These are phyloP conservation scores for Neolamprologus caudopunctatus DNA, from an alignment of 2,113 vertebrate genomes.

Conservation along the genomic window DNA sequence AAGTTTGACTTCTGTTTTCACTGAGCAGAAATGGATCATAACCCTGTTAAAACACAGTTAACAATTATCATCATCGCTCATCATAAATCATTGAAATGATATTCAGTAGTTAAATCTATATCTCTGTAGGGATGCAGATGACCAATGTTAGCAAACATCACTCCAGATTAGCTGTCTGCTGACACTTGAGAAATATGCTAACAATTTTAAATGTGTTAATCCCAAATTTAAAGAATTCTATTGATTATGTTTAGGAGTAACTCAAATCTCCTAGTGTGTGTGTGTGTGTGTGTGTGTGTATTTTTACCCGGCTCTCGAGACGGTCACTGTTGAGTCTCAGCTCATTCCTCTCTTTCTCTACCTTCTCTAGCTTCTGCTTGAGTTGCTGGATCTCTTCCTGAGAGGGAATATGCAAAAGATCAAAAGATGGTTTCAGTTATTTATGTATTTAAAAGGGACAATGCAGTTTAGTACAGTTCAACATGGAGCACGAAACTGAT, in stretches of 20 bases:
- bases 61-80: neutral
- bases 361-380: conserved; percentile 85
- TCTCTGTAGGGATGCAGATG: neutral
- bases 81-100: neutral
- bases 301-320: conserved; percentile 85
- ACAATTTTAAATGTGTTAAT: neutral
- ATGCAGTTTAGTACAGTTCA: neutral
- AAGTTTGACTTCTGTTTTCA: neutral
- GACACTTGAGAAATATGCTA: neutral
- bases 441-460: neutral
- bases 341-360: conserved; percentile 92
- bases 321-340: conserved; percentile 88
- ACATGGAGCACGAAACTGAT: neutral
- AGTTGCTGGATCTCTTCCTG: conserved; percentile 96
- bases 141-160: neutral
- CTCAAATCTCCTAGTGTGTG: neutral
- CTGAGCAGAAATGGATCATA: neutral
- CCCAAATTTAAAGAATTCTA: neutral
- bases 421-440: neutral
- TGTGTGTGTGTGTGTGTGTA: neutral
- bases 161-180: neutral
- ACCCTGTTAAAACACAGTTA: neutral
- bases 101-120: neutral
- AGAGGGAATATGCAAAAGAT: neutral
- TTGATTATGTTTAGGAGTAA: neutral